Percentiles rank a stretch among this genome's conserved stretches.
Evolutionary conservation across 2,888 invertebrate species (phyloP).

Genomic region (Sericinus montela): DNA sequence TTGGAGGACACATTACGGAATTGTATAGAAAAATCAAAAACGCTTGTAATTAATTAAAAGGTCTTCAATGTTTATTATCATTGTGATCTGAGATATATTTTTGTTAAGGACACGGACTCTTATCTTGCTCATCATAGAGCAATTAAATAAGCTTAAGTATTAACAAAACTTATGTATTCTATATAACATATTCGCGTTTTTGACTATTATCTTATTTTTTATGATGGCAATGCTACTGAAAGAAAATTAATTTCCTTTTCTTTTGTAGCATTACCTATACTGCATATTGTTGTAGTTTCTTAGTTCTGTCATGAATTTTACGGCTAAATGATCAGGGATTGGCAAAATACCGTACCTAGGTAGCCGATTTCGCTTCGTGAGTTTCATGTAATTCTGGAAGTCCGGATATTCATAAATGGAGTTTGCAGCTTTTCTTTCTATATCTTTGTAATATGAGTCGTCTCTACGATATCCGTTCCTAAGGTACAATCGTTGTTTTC

Average conservation of each 20-base stretch:
- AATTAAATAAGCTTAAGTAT: no score
- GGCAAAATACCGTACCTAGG: constrained; percentile 21
- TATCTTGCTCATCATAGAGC: no score
- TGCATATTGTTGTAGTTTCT: constrained; percentile 8
- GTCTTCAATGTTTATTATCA: no score
- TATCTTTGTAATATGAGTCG: neutral
- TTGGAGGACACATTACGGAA: no score
- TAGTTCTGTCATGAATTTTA: constrained; percentile 10
- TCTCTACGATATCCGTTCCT: neutral
- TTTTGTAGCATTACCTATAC: neutral
- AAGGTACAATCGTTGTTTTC: neutral
- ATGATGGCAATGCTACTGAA: neutral
- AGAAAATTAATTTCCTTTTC: neutral
- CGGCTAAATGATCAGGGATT: constrained; percentile 14
- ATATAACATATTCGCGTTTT: no score
- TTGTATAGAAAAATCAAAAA: no score
- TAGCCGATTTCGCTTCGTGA: constrained; percentile 8
- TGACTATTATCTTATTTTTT: neutral
- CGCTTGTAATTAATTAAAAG: no score
- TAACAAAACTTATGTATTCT: no score
- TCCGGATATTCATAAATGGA: constrained; percentile 1
- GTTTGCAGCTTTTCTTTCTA: neutral
- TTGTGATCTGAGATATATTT: no score
- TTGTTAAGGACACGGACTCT: no score
- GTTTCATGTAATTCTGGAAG: neutral